A percentile compares a stretch with the other conserved stretches of the same genome.
These are phyloP conservation scores for Cephalopholis sonnerati DNA, from an alignment of 2,113 vertebrate species.

Conservation along the genomic window DNA sequence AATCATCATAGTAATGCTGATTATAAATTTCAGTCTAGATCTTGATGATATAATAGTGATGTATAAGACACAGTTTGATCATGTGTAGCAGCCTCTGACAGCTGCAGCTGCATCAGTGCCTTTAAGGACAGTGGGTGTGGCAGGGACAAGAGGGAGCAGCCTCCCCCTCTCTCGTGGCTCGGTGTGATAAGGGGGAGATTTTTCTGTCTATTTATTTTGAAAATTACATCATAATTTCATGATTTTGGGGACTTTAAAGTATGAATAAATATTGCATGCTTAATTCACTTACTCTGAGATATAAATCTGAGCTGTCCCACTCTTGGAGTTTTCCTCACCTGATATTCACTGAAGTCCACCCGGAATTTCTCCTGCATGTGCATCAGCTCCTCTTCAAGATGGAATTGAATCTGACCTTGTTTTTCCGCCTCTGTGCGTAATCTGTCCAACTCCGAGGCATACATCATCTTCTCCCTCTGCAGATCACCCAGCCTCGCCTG, in stretches of 20 bases:
- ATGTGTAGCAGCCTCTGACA: constrained; percentile 10
- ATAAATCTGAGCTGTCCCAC: background rate
- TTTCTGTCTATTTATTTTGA: background rate
- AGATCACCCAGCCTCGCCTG: constrained; percentile 83
- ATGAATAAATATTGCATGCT: background rate
- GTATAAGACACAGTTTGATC: background rate
- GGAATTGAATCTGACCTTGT: constrained; percentile 84
- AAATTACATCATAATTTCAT: background rate
- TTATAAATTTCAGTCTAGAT: background rate
- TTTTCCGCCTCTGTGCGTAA: constrained; percentile 85
- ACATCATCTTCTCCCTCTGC: constrained; percentile 86
- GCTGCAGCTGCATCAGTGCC: constrained; percentile 45
- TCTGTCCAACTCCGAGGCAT: constrained; percentile 84
- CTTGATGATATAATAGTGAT: background rate
- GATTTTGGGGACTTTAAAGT: background rate
- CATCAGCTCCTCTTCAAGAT: constrained; percentile 88
- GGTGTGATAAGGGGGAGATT: background rate
- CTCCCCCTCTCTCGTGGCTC: constrained; percentile 23
- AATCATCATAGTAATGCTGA: background rate
- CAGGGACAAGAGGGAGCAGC: constrained; percentile 31
- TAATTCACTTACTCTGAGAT: background rate
- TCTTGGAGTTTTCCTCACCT: constrained; percentile 82
- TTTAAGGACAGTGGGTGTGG: constrained; percentile 77
- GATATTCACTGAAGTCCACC: constrained; percentile 84
- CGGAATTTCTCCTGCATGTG: constrained; percentile 86